Evolutionary conservation across 2,113 vertebrate genomes (phyloP).

Genomic region (Rhinopomastus cyanomelas): DNA sequence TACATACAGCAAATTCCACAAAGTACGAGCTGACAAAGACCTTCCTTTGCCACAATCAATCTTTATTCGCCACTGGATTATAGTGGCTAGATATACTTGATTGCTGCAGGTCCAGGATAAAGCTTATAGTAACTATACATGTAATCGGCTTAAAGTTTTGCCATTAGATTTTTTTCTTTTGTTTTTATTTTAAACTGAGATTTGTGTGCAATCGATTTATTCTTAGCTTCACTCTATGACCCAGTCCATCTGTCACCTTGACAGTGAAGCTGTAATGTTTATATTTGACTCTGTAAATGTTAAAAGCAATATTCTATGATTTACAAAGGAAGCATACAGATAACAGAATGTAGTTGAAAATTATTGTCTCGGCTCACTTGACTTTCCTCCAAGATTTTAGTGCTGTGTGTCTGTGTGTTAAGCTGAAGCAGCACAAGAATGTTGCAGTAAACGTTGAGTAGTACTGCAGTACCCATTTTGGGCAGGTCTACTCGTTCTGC

Average conservation of each 20-base stretch:
- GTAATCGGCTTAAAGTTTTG: constrained; percentile 30
- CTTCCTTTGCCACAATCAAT: constrained; percentile 75
- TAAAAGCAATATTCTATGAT: not conserved
- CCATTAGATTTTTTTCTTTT: not conserved
- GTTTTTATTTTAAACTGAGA: constrained; percentile 2
- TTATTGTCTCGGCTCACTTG: not conserved
- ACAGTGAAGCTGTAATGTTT: constrained; percentile 6
- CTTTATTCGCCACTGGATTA: constrained; percentile 75
- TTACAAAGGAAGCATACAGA: not conserved
- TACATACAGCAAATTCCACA: constrained; percentile 51
- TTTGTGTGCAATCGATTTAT: not conserved
- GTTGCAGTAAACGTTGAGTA: not conserved
- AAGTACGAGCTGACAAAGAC: constrained; percentile 70
- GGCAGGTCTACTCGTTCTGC: not conserved
- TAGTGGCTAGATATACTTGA: constrained; percentile 69
- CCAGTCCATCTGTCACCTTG: constrained; percentile 14
- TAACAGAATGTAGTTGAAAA: not conserved
- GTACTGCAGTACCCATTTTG: not conserved
- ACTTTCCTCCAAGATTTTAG: not conserved
- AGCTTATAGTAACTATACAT: constrained; percentile 50
- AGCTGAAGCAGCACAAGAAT: not conserved
- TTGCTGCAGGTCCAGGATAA: constrained; percentile 62
- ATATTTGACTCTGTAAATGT: not conserved
- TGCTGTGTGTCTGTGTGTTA: not conserved
- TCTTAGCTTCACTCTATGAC: not conserved